These are phyloP conservation scores for Trichonephila clavata DNA, from an alignment of 1,140 invertebrate species.

Conservation along the genomic window DNA sequence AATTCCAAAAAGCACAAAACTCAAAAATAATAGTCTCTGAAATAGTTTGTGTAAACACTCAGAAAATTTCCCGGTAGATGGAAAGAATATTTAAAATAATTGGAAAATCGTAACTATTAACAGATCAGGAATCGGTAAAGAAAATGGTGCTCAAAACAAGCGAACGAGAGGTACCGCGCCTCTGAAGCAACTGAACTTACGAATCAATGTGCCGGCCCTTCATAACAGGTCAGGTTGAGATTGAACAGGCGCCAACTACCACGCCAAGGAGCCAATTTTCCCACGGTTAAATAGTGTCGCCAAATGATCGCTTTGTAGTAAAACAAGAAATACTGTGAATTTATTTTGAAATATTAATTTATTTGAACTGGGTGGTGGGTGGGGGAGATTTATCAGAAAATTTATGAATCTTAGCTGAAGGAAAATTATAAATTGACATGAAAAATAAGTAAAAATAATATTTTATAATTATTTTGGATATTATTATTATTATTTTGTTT, in stretches of 20 bases:
- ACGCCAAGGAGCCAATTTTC: constrained; percentile 5
- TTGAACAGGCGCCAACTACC: background rate
- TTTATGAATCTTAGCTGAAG: no score
- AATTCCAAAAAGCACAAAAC: background rate
- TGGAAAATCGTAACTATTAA: background rate
- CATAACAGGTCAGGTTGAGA: background rate
- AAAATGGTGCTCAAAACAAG: background rate
- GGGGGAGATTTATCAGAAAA: no score
- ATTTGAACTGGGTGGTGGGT: no score
- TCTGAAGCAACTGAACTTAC: background rate
- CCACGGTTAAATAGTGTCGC: background rate
- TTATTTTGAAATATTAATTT: no score
- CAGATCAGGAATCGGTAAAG: background rate
- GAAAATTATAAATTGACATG: no score
- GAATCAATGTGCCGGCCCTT: constrained; percentile 38
- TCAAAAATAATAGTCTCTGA: background rate
- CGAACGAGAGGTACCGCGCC: background rate
- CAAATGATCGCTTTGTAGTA: background rate
- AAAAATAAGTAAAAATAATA: no score
- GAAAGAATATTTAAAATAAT: background rate
- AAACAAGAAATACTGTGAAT: no score
- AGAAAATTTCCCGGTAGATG: background rate
- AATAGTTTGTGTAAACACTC: background rate
- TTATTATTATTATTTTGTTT: no score
- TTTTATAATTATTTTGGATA: no score